Evolutionary conservation across 1,140 invertebrate genomes (phyloP), one percentile per base, ranked within the genome.

Genomic region (Cecropterus lyciades): DNA sequence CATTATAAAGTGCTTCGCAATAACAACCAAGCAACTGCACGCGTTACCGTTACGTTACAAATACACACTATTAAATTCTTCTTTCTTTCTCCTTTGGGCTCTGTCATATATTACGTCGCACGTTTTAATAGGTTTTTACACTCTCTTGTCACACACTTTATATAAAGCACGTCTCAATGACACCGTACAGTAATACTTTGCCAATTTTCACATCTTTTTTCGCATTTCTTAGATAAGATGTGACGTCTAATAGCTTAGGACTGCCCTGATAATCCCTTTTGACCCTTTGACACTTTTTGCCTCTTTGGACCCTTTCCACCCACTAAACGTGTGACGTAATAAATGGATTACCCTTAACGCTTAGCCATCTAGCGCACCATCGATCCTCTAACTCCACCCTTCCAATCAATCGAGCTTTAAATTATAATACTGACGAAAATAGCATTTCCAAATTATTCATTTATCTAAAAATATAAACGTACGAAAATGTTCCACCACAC

Each of bases 31-130:
- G 51, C 51, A 14, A 15, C 27, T 52, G 24, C 51, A 53, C 27
- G n/a, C 51, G 37, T 20, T 16, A 33, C 51, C 15, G 27, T 37
- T 33, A 11, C 27, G 49, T 15, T 49, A 37, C 27, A 33, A 37
- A 53, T 53, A 53, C 51, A n/a, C 14, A 37, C 51, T 53, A 53
- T 15, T 53, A 53, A 53, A 53, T 53, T 53, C 51, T 53, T 53
- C 30, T 14, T 37, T 53, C 51, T 53, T 16, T n/a, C 9, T 13
- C 37, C 7, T 40, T 40, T 13, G 6, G n/a, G 40, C 13, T 43
- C 40, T n/a, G 40, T 10, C 33, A 37, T 37, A 37, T 11, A 37
- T 37, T 37, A n/a, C 33, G 33, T 37, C 11, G 10, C 11, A 37
- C 33, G n/a, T 11, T 11, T 37, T 37, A 7, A 30, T 24, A 24